Conservation (phyloP, 1,140 invertebrate species). For the Drosophila dunni region DNA sequence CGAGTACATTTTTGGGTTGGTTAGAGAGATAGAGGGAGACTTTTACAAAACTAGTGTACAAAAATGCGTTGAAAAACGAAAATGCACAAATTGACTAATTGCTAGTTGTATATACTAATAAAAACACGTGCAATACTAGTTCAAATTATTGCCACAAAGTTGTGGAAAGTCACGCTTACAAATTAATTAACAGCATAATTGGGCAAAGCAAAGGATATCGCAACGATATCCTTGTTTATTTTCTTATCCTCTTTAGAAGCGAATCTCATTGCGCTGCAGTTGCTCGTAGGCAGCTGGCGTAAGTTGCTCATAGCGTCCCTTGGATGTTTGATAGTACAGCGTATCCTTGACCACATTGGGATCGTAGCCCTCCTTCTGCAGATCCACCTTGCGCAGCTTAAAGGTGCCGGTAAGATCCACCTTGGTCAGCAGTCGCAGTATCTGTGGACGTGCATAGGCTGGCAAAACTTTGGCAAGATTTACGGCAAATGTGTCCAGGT, state of each 20-base stretch:
- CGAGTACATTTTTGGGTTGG: slow-evolving; percentile 2
- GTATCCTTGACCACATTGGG: slow-evolving; percentile 91
- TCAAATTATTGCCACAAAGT: slow-evolving; percentile 4
- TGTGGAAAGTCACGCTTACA: slow-evolving; percentile 53
- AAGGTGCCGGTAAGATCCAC: slow-evolving; percentile 97
- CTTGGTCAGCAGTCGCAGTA: slow-evolving; percentile 91
- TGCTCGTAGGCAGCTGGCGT: slow-evolving; percentile 87
- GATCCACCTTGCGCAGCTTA: slow-evolving; percentile 96
- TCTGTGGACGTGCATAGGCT: slow-evolving; percentile 94
- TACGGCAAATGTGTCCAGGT: slow-evolving; percentile 88
- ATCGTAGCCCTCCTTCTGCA: slow-evolving; percentile 96
- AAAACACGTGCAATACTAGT: slow-evolving; percentile 31
- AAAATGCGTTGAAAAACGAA: slow-evolving; percentile 30
- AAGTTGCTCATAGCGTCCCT: slow-evolving; percentile 85
- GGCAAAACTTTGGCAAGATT: slow-evolving; percentile 91
- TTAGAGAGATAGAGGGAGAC: background rate
- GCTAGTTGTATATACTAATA: slow-evolving; percentile 24
- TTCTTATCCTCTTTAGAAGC: slow-evolving; percentile 48
- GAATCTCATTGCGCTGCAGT: slow-evolving; percentile 84
- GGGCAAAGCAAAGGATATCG: slow-evolving; percentile 1
- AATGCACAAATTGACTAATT: slow-evolving; percentile 45
- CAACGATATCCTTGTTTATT: too few species aligned
- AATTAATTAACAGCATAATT: slow-evolving; percentile 78
- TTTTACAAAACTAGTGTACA: slow-evolving; percentile 23
- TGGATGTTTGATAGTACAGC: slow-evolving; percentile 88